phyloP scores from a whole-genome alignment of 2,113 vertebrate species.

The Cyanoderma ruficeps region DNA sequence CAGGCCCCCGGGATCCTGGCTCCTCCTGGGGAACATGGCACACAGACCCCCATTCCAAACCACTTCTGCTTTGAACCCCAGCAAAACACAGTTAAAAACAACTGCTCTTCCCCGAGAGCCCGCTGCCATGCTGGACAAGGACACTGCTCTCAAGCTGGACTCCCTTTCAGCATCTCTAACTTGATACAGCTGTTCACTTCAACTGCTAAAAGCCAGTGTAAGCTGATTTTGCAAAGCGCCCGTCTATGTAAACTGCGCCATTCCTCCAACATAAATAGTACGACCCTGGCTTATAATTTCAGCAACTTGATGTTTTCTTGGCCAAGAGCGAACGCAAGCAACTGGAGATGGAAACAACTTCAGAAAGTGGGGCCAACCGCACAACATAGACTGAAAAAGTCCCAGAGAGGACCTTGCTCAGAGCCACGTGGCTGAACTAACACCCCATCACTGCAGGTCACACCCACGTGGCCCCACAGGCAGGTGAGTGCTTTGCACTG shows the following conservation, averaged over 20 bases:
- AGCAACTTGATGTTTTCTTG: conserved; percentile 57
- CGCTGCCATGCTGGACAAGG: accelerated
- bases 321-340: conserved; percentile 37
- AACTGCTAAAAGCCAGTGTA: conserved; percentile 21
- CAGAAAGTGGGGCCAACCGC: background rate
- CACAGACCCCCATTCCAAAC: background rate
- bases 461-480: accelerated
- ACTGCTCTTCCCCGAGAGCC: accelerated
- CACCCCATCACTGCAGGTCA: background rate
- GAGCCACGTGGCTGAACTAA: background rate
- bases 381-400: background rate
- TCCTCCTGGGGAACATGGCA: accelerated
- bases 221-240: conserved; percentile 48
- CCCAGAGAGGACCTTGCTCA: background rate
- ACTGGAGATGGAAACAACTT: conserved; percentile 29
- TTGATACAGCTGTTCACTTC: conserved; percentile 48
- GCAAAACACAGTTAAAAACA: background rate
- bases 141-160: background rate
- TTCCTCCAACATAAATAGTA: conserved; percentile 60
- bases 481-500: background rate
- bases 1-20: background rate
- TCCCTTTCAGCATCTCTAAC: conserved; percentile 31
- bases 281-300: background rate
- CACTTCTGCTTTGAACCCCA: background rate
- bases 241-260: background rate